Percentiles rank a stretch among this genome's conserved stretches.
These are phyloP conservation scores for Anisognathus igniventris DNA, from an alignment of 2,797 vertebrate species.

Conservation along the genomic window DNA sequence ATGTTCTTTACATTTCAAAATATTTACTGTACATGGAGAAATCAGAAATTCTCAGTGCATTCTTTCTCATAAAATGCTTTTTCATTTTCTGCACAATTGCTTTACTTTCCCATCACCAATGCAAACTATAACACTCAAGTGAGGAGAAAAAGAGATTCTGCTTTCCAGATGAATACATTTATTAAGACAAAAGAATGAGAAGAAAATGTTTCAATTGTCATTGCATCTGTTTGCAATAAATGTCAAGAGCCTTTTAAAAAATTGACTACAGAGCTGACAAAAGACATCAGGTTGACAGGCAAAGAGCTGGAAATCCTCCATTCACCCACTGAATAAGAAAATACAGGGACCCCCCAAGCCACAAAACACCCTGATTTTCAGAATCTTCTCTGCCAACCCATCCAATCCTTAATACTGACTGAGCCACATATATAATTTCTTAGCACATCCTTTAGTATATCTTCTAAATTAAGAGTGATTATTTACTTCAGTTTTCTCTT, in stretches of 20 bases:
- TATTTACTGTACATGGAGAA: background rate
- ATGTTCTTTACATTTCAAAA: conserved; percentile 37
- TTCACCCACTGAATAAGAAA: background rate
- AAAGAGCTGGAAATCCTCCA: background rate
- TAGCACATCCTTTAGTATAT: background rate
- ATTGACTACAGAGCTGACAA: conserved; percentile 27
- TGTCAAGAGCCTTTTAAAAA: conserved; percentile 1
- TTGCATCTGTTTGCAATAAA: conserved; percentile 37
- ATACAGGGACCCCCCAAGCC: background rate
- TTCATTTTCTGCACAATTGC: conserved; percentile 35
- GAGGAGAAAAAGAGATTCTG: background rate
- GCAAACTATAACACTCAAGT: background rate
- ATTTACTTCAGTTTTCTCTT: background rate
- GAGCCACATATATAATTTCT: background rate
- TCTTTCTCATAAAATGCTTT: conserved; percentile 7
- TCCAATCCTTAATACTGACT: background rate
- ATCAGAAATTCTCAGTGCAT: background rate
- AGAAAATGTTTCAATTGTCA: conserved; percentile 27
- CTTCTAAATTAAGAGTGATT: background rate
- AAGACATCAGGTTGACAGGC: conserved; percentile 12
- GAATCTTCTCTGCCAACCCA: background rate
- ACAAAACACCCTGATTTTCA: background rate
- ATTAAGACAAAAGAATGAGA: conserved; percentile 28
- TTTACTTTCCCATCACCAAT: conserved; percentile 23
- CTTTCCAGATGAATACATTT: conserved; percentile 18